Conservation (phyloP, 2,113 vertebrate genomes). For the Saimiri boliviensis region DNA sequence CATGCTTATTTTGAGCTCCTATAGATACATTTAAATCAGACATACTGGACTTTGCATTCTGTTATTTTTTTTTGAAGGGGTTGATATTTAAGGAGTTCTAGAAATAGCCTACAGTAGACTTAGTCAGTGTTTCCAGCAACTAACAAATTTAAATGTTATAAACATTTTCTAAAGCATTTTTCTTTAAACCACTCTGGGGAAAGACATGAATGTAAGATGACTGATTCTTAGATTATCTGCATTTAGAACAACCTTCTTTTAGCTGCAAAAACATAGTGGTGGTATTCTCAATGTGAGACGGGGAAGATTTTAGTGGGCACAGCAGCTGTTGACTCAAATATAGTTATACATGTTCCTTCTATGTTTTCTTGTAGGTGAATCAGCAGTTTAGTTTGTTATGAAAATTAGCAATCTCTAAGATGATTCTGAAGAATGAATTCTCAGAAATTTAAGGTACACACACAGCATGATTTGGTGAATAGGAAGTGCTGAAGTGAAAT, state of each 20-base stretch:
- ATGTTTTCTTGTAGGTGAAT: conserved; percentile 34
- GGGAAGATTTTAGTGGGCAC: conserved; percentile 38
- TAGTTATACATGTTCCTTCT: conserved; percentile 36
- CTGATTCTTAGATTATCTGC: neutral
- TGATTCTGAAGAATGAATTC: conserved; percentile 50
- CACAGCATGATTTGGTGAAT: neutral
- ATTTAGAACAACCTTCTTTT: conserved; percentile 30
- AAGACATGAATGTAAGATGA: neutral
- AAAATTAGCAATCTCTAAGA: conserved; percentile 54
- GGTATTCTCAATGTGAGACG: neutral
- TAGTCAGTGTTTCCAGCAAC: conserved; percentile 12
- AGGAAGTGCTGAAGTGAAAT: neutral
- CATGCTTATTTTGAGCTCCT: conserved; percentile 47
- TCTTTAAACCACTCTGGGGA: neutral
- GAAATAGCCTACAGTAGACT: neutral
- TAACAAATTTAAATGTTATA: neutral
- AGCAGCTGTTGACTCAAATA: conserved; percentile 47
- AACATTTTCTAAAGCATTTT: conserved; percentile 15
- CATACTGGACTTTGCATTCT: conserved; percentile 9
- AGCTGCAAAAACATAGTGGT: neutral
- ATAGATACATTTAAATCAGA: conserved; percentile 5
- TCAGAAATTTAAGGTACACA: conserved; percentile 54
- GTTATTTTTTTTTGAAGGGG: neutral
- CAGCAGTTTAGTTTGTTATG: conserved; percentile 41
- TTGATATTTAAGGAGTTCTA: conserved; percentile 52